Evolutionary conservation across 1,140 invertebrate species (phyloP).

Genomic region (Heliconius nattereri): DNA sequence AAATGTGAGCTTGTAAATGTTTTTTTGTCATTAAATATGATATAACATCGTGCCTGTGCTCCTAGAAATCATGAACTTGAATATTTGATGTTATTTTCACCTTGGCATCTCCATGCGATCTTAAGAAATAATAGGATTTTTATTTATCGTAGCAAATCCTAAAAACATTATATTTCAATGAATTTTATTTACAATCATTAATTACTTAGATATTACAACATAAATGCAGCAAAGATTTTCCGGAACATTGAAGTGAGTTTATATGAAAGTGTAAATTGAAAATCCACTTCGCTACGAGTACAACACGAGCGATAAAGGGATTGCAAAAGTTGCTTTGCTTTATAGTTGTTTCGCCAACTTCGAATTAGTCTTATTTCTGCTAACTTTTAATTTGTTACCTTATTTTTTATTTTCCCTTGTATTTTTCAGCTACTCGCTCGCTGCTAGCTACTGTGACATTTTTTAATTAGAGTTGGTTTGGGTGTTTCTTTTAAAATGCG

Average conservation of each 20-base stretch:
- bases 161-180: background rate
- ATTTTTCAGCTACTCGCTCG: background rate
- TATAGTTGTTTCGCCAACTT: conserved; percentile 9
- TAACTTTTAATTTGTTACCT: conserved; percentile 19
- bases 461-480: background rate
- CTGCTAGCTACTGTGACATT: background rate
- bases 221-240: background rate
- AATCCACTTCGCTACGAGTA: conserved; percentile 6
- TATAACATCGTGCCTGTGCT: too few relatives aligned
- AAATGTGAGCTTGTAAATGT: too few relatives aligned
- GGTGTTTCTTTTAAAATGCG: background rate
- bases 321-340: background rate
- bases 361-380: conserved; percentile 14
- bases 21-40: too few relatives aligned
- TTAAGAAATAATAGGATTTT: too few relatives aligned
- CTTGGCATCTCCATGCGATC: too few relatives aligned
- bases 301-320: conserved; percentile 4
- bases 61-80: too few relatives aligned
- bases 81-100: too few relatives aligned
- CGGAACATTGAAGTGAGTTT: background rate
- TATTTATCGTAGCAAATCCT: too few relatives aligned
- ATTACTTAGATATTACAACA: background rate
- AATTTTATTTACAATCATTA: background rate
- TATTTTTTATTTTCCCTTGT: conserved; percentile 8
- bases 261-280: conserved; percentile 18